These are phyloP conservation scores for Acleris holmiana DNA, from an alignment of 2,888 invertebrate species.

Conservation along the genomic window DNA sequence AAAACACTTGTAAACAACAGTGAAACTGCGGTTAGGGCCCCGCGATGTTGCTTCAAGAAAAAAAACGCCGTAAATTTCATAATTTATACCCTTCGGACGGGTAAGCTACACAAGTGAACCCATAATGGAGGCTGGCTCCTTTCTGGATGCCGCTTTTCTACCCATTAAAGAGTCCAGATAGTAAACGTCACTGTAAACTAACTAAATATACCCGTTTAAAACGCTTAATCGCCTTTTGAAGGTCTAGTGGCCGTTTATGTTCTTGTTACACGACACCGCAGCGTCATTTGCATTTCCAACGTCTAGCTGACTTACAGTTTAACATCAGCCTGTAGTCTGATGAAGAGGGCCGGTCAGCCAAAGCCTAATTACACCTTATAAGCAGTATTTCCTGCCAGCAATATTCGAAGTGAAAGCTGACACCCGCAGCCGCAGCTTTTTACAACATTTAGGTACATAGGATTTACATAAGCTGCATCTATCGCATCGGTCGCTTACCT, in stretches of 20 bases:
- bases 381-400: too few relatives aligned
- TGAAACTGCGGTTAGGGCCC: slow-evolving; percentile 30
- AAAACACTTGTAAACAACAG: slow-evolving; percentile 22
- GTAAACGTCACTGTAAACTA: slow-evolving; percentile 77
- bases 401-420: too few relatives aligned
- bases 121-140: slow-evolving; percentile 56
- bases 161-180: slow-evolving; percentile 65
- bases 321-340: not conserved
- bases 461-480: too few relatives aligned
- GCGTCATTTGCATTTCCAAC: slow-evolving; percentile 7
- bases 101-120: slow-evolving; percentile 61
- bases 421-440: too few relatives aligned
- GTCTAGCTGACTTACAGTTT: not conserved
- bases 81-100: slow-evolving; percentile 71
- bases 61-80: slow-evolving; percentile 71
- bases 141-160: slow-evolving; percentile 73
- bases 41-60: slow-evolving; percentile 62
- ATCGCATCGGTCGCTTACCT: too few relatives aligned
- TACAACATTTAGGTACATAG: too few relatives aligned
- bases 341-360: not conserved
- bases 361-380: too few relatives aligned
- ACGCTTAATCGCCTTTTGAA: slow-evolving; percentile 67
- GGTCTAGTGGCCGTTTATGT: slow-evolving; percentile 49
- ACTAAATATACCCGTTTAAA: slow-evolving; percentile 68
- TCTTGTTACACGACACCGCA: slow-evolving; percentile 2